Evolutionary conservation across 2,888 invertebrate genomes (phyloP).

Genomic region (Philaethria dido): DNA sequence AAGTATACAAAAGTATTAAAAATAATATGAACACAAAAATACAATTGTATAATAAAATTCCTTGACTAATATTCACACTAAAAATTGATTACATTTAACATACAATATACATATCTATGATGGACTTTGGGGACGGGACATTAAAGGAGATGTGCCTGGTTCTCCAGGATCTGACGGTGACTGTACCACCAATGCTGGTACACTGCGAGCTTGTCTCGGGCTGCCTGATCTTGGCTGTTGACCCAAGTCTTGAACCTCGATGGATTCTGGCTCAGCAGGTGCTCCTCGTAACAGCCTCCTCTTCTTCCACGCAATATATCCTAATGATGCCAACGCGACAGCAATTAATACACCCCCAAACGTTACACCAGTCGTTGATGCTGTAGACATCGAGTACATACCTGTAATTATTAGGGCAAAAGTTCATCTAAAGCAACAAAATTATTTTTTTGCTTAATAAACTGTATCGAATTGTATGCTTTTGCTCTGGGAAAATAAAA

Average conservation of each 20-base stretch:
- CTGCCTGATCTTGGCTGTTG: slow-evolving; percentile 37
- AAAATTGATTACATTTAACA: slow-evolving; percentile 4
- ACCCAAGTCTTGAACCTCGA: slow-evolving; percentile 56
- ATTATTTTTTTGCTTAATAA: neutral
- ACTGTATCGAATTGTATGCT: too few relatives aligned
- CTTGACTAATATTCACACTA: slow-evolving; percentile 1
- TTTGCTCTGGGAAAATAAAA: too few relatives aligned
- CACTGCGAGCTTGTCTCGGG: slow-evolving; percentile 45
- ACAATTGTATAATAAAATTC: neutral
- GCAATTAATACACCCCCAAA: slow-evolving; percentile 61
- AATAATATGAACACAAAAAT: slow-evolving; percentile 9
- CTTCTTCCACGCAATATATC: slow-evolving; percentile 65
- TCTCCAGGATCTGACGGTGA: slow-evolving; percentile 62
- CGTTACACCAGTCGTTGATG: slow-evolving; percentile 69
- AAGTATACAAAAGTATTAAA: neutral
- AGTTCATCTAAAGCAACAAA: slow-evolving; percentile 25
- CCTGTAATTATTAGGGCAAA: slow-evolving; percentile 54
- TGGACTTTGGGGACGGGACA: slow-evolving; percentile 38
- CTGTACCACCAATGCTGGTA: slow-evolving; percentile 58
- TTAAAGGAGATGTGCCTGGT: slow-evolving; percentile 50
- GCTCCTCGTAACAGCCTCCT: slow-evolving; percentile 57
- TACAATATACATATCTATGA: neutral
- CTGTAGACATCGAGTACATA: slow-evolving; percentile 69
- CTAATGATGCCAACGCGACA: slow-evolving; percentile 55
- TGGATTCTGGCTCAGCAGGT: slow-evolving; percentile 49